A percentile compares a stretch with the other conserved stretches of the same genome.
These are phyloP conservation scores for Centropristis striata DNA, from an alignment of 2,113 vertebrate species.

Conservation along the genomic window DNA sequence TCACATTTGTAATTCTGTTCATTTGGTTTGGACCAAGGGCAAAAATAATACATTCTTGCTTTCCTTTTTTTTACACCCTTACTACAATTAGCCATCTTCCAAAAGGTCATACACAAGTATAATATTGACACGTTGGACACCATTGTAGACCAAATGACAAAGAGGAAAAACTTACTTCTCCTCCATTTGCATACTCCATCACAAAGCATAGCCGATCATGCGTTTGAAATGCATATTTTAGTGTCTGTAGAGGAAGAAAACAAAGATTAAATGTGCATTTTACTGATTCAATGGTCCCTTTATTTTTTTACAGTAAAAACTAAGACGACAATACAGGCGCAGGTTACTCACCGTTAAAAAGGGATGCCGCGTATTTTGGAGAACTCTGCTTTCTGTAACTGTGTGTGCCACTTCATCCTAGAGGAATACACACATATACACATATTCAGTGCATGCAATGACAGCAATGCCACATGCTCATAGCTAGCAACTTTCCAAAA, in stretches of 20 bases:
- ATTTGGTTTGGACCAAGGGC: too few species aligned
- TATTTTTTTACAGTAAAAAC: not conserved
- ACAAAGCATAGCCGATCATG: constrained; percentile 96
- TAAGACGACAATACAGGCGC: not conserved
- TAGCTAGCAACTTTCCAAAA: not conserved
- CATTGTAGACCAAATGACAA: not conserved
- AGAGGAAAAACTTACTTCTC: constrained; percentile 87
- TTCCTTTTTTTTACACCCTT: not conserved
- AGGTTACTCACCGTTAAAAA: constrained; percentile 90
- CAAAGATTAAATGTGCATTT: not conserved
- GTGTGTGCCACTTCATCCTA: constrained; percentile 98
- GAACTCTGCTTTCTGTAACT: constrained; percentile 95
- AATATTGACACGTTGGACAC: not conserved
- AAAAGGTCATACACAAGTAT: not conserved
- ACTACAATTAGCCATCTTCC: not conserved
- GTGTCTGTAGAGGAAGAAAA: constrained; percentile 82
- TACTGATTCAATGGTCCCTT: not conserved
- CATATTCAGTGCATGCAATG: not conserved
- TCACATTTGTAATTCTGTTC: too few species aligned
- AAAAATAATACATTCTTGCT: too few species aligned
- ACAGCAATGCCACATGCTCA: not conserved
- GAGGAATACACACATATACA: constrained; percentile 44
- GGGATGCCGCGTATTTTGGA: constrained; percentile 95
- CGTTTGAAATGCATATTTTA: constrained; percentile 97
- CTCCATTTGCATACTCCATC: constrained; percentile 97